Evolutionary conservation across 2,888 invertebrate species (phyloP).

Genomic region (Diplolepis rosae): DNA sequence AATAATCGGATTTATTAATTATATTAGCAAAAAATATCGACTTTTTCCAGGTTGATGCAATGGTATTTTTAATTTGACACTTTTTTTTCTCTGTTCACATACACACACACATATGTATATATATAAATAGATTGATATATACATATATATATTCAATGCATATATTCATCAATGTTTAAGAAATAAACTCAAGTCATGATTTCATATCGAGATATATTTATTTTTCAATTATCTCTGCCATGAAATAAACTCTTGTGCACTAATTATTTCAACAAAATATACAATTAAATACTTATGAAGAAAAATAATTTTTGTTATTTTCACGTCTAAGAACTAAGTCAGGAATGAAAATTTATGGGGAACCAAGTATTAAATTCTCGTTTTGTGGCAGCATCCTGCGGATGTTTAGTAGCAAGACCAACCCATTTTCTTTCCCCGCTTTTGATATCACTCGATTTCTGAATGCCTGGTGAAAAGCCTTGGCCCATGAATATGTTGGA

Average conservation of each 20-base stretch:
- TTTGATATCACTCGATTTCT: conserved; percentile 4
- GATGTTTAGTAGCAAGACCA: neutral
- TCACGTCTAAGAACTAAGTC: neutral
- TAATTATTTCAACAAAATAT: neutral
- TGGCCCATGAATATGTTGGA: neutral
- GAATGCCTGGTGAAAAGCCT: neutral
- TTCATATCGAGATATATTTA: too few relatives aligned
- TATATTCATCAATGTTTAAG: too few relatives aligned
- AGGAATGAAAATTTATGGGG: neutral
- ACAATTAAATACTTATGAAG: neutral
- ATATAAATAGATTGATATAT: too few relatives aligned
- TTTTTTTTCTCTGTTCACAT: too few relatives aligned
- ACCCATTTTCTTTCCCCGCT: neutral
- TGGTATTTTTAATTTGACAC: too few relatives aligned
- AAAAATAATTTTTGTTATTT: neutral
- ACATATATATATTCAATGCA: too few relatives aligned
- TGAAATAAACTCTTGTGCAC: neutral
- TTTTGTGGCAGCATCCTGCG: conserved; percentile 16
- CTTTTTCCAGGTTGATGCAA: too few relatives aligned
- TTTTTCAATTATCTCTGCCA: neutral
- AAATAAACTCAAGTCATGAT: too few relatives aligned
- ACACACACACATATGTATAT: too few relatives aligned
- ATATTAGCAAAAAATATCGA: too few relatives aligned
- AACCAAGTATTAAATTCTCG: conserved; percentile 1
- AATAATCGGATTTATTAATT: too few relatives aligned